These are phyloP conservation scores for Scartelaos histophorus DNA, from an alignment of 2,113 vertebrate genomes.

Conservation along the genomic window DNA sequence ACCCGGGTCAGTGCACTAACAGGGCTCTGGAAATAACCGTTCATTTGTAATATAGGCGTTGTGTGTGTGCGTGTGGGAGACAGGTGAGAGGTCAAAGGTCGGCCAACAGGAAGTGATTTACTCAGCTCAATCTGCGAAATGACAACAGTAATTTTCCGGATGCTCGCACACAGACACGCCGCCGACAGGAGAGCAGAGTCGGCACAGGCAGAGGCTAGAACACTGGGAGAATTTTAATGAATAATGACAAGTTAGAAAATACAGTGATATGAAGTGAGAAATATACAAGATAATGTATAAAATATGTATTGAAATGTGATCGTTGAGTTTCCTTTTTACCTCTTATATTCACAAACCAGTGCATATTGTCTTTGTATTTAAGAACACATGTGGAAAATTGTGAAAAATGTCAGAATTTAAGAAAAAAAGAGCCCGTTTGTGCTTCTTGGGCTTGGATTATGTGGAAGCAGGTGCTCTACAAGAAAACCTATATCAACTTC, in stretches of 20 bases:
- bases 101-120: constrained; percentile 46
- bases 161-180: not conserved
- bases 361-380: too few species aligned
- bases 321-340: not conserved
- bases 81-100: constrained; percentile 41
- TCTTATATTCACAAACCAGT: too few species aligned
- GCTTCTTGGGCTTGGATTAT: too few species aligned
- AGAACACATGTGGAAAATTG: too few species aligned
- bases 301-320: not conserved
- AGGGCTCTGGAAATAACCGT: constrained; percentile 28
- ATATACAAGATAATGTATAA: not conserved
- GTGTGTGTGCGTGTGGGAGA: constrained; percentile 31
- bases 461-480: too few species aligned
- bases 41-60: constrained; percentile 28
- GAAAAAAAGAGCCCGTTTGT: too few species aligned
- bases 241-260: not conserved
- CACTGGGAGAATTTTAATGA: not conserved
- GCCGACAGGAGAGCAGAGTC: not conserved
- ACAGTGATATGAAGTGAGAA: too few species aligned
- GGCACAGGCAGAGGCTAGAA: not conserved
- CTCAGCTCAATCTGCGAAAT: constrained; percentile 37
- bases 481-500: too few species aligned
- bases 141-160: constrained; percentile 50
- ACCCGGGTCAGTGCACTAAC: constrained; percentile 39
- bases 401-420: too few species aligned